Evolutionary conservation across 2,888 invertebrate genomes (phyloP).

Genomic region (Andrena chrysosceles): DNA sequence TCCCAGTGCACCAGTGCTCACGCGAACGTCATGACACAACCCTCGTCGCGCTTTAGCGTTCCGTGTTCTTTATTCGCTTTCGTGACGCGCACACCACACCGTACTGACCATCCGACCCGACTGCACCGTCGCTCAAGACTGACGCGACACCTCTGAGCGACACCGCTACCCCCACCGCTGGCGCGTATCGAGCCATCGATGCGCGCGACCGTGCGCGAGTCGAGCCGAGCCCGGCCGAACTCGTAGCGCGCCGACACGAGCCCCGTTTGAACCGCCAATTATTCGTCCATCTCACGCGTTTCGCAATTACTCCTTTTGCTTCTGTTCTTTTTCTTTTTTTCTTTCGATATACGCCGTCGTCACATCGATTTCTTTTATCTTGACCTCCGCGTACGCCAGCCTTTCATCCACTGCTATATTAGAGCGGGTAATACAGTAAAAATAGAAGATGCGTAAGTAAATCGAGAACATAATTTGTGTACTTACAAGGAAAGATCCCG

Average conservation of each 20-base stretch:
- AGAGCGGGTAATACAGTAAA: too few relatives aligned
- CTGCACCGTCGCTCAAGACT: conserved; percentile 62
- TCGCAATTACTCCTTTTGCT: background rate
- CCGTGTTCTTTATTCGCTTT: conserved; percentile 60
- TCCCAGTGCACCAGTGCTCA: conserved; percentile 59
- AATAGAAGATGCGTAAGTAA: too few relatives aligned
- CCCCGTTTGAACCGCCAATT: conserved; percentile 23
- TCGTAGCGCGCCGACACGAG: conserved; percentile 14
- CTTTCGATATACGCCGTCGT: background rate
- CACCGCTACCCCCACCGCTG: conserved; percentile 27
- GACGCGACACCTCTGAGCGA: conserved; percentile 63
- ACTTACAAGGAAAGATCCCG: too few relatives aligned
- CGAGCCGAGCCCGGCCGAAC: conserved; percentile 35
- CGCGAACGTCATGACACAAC: conserved; percentile 73
- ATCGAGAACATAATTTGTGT: too few relatives aligned
- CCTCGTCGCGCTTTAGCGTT: conserved; percentile 57
- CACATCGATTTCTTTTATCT: background rate
- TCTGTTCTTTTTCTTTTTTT: background rate
- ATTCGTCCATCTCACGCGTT: too few relatives aligned
- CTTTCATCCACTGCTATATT: too few relatives aligned
- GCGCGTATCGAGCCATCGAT: conserved; percentile 53
- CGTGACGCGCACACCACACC: conserved; percentile 68
- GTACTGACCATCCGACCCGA: conserved; percentile 71
- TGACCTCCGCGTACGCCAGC: background rate
- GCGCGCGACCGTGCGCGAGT: conserved; percentile 7